phyloP scores from a whole-genome alignment of 1,140 invertebrate genomes.

The Augochlora pura region DNA sequence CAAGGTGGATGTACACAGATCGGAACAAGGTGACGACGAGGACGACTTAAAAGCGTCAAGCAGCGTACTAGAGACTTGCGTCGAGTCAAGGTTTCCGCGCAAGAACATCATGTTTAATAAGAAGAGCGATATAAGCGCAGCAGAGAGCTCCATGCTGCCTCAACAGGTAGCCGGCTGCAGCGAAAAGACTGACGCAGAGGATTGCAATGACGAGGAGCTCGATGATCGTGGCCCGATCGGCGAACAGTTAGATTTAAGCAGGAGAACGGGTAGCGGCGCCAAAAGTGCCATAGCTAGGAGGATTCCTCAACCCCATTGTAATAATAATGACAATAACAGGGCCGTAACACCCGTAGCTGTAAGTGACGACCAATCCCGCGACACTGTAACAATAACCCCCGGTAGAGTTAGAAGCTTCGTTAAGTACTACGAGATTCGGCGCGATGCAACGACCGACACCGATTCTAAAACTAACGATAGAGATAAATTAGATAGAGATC shows the following conservation, averaged over 20 bases:
- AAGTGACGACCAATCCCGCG: conserved; percentile 73
- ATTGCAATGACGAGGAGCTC: not conserved
- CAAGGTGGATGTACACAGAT: not conserved
- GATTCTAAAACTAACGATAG: conserved; percentile 66
- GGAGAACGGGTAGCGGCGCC: conserved; percentile 56
- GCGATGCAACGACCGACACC: conserved; percentile 57
- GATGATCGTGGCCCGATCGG: not conserved
- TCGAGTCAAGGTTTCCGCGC: not conserved
- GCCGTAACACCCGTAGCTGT: conserved; percentile 73
- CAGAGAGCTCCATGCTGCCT: conserved; percentile 4
- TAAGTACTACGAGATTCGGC: conserved; percentile 74
- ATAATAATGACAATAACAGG: conserved; percentile 76
- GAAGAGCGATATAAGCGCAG: not conserved
- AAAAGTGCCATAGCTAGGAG: conserved; percentile 75
- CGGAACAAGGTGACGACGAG: not conserved
- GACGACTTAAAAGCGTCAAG: not conserved
- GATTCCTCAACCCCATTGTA: conserved; percentile 63
- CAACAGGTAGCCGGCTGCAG: conserved; percentile 4
- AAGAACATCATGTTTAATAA: not conserved
- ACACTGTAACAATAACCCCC: conserved; percentile 71
- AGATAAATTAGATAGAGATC: conserved; percentile 30
- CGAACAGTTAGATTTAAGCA: conserved; percentile 35
- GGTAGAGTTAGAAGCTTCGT: conserved; percentile 78
- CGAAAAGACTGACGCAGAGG: conserved; percentile 71
- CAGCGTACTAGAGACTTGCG: not conserved